A percentile compares a stretch with the other conserved stretches of the same genome.
These are phyloP conservation scores for Hyalella azteca DNA, from an alignment of 2,888 invertebrate genomes.

Conservation along the genomic window DNA sequence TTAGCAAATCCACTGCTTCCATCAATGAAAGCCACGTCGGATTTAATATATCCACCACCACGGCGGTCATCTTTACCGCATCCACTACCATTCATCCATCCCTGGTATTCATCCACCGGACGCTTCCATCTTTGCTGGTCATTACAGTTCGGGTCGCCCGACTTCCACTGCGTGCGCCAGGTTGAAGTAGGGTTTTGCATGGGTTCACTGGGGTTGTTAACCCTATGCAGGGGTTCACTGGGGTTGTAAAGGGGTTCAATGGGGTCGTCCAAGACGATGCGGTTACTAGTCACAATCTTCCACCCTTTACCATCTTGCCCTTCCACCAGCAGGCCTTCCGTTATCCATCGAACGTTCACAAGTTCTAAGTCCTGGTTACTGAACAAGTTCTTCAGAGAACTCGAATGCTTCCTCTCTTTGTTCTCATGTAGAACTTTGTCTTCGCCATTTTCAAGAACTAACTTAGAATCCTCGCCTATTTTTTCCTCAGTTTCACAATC, in stretches of 20 bases:
- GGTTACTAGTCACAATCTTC: conserved; percentile 22
- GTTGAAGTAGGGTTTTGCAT: no score
- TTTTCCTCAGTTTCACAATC: not conserved
- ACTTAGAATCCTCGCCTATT: not conserved
- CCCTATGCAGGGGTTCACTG: conserved; percentile 14
- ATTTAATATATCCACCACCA: not conserved
- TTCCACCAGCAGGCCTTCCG: conserved; percentile 23
- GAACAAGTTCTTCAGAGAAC: conserved; percentile 18
- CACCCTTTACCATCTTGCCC: conserved; percentile 19
- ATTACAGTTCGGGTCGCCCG: no score
- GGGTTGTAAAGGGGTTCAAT: conserved; percentile 31
- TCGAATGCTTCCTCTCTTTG: not conserved
- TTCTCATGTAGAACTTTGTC: not conserved
- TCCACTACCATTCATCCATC: conserved; percentile 12
- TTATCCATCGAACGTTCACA: conserved; percentile 35
- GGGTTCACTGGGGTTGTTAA: conserved; percentile 7
- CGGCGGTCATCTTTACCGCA: not conserved
- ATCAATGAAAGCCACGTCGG: not conserved
- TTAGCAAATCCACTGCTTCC: conserved; percentile 32
- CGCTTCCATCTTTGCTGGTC: no score
- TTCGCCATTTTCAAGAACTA: not conserved
- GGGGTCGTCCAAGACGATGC: conserved; percentile 33
- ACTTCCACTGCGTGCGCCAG: not conserved
- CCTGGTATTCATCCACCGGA: not conserved
- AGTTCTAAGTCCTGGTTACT: conserved; percentile 16